A percentile compares a stretch with the other conserved stretches of the same genome.
Evolutionary conservation across 1,140 invertebrate species (phyloP).

Genomic region (Periplaneta americana): DNA sequence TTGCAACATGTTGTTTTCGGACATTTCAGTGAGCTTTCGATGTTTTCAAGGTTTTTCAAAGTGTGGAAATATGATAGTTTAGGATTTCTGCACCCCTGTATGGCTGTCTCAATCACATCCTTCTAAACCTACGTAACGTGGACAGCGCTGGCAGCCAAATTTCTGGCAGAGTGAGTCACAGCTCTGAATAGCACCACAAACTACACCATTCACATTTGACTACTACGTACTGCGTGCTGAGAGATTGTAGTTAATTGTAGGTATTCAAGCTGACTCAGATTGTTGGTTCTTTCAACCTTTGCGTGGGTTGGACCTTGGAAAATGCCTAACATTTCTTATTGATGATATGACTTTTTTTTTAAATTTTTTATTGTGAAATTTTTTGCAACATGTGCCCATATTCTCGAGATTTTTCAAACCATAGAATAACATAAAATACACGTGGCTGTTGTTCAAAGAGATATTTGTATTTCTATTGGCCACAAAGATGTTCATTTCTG

Average conservation of each 20-base stretch:
- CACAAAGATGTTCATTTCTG: too few relatives aligned
- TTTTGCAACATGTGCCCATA: too few relatives aligned
- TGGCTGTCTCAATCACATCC: background rate
- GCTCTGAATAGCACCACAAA: background rate
- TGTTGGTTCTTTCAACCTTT: background rate
- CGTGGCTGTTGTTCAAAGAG: too few relatives aligned
- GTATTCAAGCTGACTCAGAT: background rate
- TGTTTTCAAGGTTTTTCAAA: too few relatives aligned
- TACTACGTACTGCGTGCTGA: background rate
- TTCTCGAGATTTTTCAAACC: too few relatives aligned
- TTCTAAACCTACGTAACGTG: background rate
- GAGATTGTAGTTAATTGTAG: background rate
- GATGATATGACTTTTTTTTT: background rate
- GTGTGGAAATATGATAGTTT: background rate
- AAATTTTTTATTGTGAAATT: too few relatives aligned
- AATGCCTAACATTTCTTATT: background rate
- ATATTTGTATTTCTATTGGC: too few relatives aligned
- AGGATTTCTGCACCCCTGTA: background rate
- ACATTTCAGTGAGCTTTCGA: too few relatives aligned
- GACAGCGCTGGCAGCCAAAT: background rate
- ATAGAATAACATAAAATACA: too few relatives aligned
- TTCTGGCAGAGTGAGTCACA: background rate
- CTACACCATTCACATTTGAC: background rate
- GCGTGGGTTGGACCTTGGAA: background rate
- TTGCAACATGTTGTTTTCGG: too few relatives aligned